Percentiles rank a stretch among this genome's conserved stretches.
Evolutionary conservation across 2,888 invertebrate genomes (phyloP).

Genomic region (Ditula angustiorana): DNA sequence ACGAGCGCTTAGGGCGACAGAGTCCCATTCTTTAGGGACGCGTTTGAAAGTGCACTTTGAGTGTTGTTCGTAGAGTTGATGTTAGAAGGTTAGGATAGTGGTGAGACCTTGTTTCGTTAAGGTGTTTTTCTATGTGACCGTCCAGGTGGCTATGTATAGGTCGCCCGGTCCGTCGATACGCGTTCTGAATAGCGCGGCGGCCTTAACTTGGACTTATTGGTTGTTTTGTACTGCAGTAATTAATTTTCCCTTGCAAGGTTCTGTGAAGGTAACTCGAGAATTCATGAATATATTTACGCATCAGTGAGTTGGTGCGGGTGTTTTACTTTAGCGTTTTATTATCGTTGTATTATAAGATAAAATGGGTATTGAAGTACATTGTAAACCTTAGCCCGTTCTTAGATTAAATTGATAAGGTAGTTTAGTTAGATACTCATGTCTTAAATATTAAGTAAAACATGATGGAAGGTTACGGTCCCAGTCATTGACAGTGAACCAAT

Average conservation of each 20-base stretch:
- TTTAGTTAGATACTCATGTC: too few species aligned
- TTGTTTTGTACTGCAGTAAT: slow-evolving; percentile 62
- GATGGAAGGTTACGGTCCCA: too few species aligned
- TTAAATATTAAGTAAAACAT: too few species aligned
- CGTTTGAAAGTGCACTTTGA: slow-evolving; percentile 58
- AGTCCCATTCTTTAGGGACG: slow-evolving; percentile 62
- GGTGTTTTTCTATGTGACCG: slow-evolving; percentile 80
- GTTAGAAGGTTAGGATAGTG: slow-evolving; percentile 48
- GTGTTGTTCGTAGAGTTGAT: slow-evolving; percentile 56
- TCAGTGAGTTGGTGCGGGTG: slow-evolving; percentile 31
- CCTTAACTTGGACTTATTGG: slow-evolving; percentile 63
- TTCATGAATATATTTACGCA: slow-evolving; percentile 53
- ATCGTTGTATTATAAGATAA: too few species aligned
- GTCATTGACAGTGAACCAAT: too few species aligned
- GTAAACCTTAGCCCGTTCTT: too few species aligned
- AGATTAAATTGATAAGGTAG: too few species aligned
- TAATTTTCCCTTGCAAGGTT: slow-evolving; percentile 68
- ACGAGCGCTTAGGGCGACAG: slow-evolving; percentile 74
- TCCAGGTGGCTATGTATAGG: slow-evolving; percentile 85
- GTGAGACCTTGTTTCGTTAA: slow-evolving; percentile 62
- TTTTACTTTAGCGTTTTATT: too few species aligned
- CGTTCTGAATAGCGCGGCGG: slow-evolving; percentile 68
- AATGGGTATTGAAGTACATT: too few species aligned
- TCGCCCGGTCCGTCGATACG: slow-evolving; percentile 70
- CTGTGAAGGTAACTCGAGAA: slow-evolving; percentile 58